Conservation (phyloP, 1,140 invertebrate genomes). For the Drosophila pseudoananassae region DNA sequence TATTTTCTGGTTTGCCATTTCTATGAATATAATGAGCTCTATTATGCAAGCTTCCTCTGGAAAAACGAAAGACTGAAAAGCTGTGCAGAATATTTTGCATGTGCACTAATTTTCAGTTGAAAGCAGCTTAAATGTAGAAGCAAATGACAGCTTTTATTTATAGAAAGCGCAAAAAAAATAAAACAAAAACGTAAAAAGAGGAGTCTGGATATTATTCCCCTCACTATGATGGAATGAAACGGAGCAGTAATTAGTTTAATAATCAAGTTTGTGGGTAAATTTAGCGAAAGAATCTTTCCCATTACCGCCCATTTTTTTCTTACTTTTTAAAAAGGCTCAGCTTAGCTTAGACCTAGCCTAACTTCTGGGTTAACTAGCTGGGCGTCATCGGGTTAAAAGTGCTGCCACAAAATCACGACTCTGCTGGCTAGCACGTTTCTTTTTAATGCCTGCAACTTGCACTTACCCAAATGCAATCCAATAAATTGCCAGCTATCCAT, state of each 20-base stretch:
- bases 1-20: not conserved
- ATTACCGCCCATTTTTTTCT: slow-evolving; percentile 9
- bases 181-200: not conserved
- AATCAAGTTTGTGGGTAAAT: slow-evolving; percentile 71
- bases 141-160: slow-evolving; percentile 51
- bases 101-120: slow-evolving; percentile 72
- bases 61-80: not conserved
- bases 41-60: not conserved
- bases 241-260: slow-evolving; percentile 81
- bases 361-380: slow-evolving; percentile 67
- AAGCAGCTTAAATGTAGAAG: slow-evolving; percentile 56
- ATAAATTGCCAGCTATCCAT: slow-evolving; percentile 46
- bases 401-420: slow-evolving; percentile 60
- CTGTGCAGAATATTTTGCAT: slow-evolving; percentile 43
- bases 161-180: not conserved
- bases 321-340: slow-evolving; percentile 1
- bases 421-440: slow-evolving; percentile 51
- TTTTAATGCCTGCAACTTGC: slow-evolving; percentile 62
- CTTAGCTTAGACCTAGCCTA: not conserved
- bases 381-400: slow-evolving; percentile 66
- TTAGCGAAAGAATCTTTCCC: slow-evolving; percentile 55
- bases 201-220: not conserved
- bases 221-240: slow-evolving; percentile 53
- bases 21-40: not conserved
- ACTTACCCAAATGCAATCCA: slow-evolving; percentile 42